Evolutionary conservation across 23 tunicate species (phyloP).

Genomic region (Pegea sp.): DNA sequence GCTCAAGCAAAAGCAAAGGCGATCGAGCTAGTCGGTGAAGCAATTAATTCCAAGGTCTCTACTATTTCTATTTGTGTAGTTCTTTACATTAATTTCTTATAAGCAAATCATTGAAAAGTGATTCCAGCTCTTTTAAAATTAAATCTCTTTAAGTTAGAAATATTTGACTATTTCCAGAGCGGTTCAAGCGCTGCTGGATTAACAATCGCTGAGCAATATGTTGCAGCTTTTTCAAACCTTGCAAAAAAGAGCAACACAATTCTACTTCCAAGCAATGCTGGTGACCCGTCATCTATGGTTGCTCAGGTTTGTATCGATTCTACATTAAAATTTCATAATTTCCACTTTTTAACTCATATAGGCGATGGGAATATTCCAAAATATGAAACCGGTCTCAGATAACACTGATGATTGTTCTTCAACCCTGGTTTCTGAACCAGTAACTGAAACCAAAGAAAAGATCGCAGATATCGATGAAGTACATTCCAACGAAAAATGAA

Average conservation of each 20-base stretch:
- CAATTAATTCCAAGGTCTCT: conserved; percentile 18
- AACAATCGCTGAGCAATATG: conserved; percentile 83
- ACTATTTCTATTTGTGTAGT: background rate
- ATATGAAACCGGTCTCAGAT: no score
- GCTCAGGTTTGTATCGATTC: conserved; percentile 65
- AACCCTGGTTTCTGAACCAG: no score
- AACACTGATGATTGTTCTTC: no score
- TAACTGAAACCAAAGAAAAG: no score
- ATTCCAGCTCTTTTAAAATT: background rate
- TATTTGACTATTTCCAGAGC: background rate
- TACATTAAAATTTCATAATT: no score
- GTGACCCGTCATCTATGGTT: conserved; percentile 85
- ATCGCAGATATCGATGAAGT: no score
- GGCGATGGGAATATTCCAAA: no score
- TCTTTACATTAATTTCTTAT: no score
- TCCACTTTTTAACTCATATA: no score
- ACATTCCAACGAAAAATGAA: no score
- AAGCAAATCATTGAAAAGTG: background rate
- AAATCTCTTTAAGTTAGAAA: background rate
- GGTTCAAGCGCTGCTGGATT: conserved; percentile 75
- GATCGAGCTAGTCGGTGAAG: conserved; percentile 31
- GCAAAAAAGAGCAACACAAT: conserved; percentile 95
- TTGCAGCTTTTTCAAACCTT: conserved; percentile 61
- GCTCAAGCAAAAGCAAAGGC: conserved; percentile 88
- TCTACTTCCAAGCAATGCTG: conserved; percentile 67